Base-by-base conservation (phyloP, 2,797 vertebrate genomes). In the Morus bassanus region DNA sequence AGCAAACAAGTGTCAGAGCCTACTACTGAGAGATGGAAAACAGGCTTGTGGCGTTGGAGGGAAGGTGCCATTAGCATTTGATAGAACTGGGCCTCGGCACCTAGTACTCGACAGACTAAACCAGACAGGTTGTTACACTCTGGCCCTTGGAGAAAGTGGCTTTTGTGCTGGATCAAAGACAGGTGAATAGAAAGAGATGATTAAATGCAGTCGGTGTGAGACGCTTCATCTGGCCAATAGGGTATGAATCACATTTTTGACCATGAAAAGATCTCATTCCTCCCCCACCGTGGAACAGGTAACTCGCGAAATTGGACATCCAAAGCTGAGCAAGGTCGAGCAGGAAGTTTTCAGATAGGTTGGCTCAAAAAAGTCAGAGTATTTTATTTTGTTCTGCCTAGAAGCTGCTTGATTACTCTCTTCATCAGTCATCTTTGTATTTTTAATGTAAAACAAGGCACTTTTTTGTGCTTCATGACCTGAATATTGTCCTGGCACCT, bases 1-100 rank as follows among this genome's bases (percentile, higher is more conserved):
- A 10, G 82, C 5, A n/a, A 11, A 11, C 0, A 0, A 7, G 6
- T 0, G 9, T 21, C 23, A 7, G 69, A 59, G 45, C 21, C 46
- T 27, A 14, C 64, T 25, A 1, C 61, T 9, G 39, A 18, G 72
- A 41, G 13, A 8, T 3, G 18, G 53, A 2, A 14, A 23, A 30
- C 39, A 37, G 15, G 6, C 17, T 35, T 1, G 4, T 27, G 68
- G 37, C 6, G 61, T 2, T 6, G 6, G 43, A 33, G 50, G 7
- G 8, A 31, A 39, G 48, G 15, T 24, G 30, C 21, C 30, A 0
- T 25, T 1, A 13, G 23, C 41, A 1, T 18, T 27, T 1, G 3
- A 31, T 6, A 5, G n/a, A 33, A 13, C 2, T 3, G 70, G 37
- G 5, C 31, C 39, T 56, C n/a, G 3, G 73, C 59, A 28, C 27